Percentiles rank a stretch among this genome's conserved stretches.
These are phyloP conservation scores for Carduelis carduelis DNA, from an alignment of 2,797 vertebrate species.

Conservation along the genomic window DNA sequence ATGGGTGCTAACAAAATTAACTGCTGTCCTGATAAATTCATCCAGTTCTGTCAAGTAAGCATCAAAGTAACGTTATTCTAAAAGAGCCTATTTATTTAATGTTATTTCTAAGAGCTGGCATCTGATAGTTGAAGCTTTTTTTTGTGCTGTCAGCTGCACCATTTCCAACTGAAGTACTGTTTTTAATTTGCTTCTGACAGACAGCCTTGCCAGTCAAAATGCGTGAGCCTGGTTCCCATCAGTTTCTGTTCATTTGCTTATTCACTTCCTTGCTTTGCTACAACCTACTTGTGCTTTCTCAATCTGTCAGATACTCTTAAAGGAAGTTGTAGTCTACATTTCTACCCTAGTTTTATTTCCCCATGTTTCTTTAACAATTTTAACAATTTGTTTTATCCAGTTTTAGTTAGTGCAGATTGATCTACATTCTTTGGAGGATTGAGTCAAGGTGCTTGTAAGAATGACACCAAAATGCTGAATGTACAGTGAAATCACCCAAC, in stretches of 20 bases:
- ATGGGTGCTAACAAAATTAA: not conserved
- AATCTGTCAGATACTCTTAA: not conserved
- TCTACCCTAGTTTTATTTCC: not conserved
- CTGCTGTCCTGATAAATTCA: not conserved
- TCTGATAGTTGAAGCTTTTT: not conserved
- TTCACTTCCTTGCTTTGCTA: slow-evolving; percentile 1
- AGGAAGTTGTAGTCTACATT: not conserved
- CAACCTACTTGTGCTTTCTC: slow-evolving; percentile 1
- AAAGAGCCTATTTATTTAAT: slow-evolving; percentile 8
- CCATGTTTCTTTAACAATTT: not conserved
- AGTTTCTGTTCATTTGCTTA: slow-evolving; percentile 39
- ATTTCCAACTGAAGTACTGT: slow-evolving; percentile 21
- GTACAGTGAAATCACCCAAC: not conserved
- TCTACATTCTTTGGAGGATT: not conserved
- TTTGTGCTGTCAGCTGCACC: slow-evolving; percentile 6
- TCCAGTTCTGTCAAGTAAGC: slow-evolving; percentile 19
- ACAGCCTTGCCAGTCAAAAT: not conserved
- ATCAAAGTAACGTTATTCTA: not conserved
- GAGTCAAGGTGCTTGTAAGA: not conserved
- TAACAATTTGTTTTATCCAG: not conserved
- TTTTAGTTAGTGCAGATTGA: not conserved
- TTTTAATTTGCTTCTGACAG: slow-evolving; percentile 29
- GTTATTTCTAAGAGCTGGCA: slow-evolving; percentile 15
- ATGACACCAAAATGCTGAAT: not conserved
- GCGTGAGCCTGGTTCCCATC: not conserved